Evolutionary conservation across 30 jellyfish, hydroid and myxozoan genomes (phyloP).

Genomic region (Hydractinia symbiolongicarpus): DNA sequence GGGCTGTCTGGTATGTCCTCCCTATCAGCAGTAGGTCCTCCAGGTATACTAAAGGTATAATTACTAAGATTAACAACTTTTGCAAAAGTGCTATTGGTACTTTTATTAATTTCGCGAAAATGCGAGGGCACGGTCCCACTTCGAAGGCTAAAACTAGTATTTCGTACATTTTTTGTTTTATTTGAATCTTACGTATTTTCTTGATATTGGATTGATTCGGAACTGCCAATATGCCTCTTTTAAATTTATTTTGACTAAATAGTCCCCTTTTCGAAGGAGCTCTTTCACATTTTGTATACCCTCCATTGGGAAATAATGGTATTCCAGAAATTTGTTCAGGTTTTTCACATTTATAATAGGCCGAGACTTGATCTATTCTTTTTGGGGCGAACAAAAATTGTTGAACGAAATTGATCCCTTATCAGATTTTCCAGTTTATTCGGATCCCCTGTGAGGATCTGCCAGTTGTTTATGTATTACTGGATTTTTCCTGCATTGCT

Average conservation of each 20-base stretch:
- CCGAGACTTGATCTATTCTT: background rate
- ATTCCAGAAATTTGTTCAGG: background rate
- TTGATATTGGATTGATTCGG: background rate
- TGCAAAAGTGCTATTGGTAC: too few species aligned
- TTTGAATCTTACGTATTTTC: slow-evolving; percentile 6
- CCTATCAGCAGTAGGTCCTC: background rate
- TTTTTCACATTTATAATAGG: slow-evolving; percentile 6
- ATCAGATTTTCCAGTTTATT: background rate
- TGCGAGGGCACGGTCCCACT: slow-evolving; percentile 12
- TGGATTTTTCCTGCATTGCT: slow-evolving; percentile 11
- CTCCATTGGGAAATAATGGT: background rate
- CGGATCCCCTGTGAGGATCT: slow-evolving; percentile 1
- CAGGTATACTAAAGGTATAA: background rate
- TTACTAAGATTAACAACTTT: too few species aligned
- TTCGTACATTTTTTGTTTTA: background rate
- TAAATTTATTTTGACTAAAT: background rate
- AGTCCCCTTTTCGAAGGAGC: too few species aligned
- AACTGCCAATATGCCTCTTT: background rate
- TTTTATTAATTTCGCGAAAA: background rate
- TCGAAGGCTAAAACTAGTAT: background rate
- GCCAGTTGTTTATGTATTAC: background rate
- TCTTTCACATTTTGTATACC: too few species aligned
- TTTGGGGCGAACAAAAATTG: slow-evolving; percentile 10
- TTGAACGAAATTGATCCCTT: slow-evolving; percentile 4
- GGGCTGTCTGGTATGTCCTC: background rate